phyloP scores from a whole-genome alignment of 2,888 invertebrate species.

The Zaprionus lineosus region DNA sequence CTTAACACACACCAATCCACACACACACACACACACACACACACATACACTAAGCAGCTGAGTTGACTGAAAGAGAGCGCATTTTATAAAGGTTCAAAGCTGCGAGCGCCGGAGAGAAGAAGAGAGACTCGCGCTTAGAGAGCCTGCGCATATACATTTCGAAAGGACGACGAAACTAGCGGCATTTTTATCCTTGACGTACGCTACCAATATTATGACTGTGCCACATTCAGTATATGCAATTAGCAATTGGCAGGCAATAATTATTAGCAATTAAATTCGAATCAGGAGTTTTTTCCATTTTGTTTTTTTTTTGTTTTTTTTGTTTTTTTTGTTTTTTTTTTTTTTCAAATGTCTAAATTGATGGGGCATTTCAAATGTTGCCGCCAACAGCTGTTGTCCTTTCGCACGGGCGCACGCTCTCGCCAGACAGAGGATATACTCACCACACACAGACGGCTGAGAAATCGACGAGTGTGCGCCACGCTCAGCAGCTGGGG shows the following conservation, averaged over 20 bases:
- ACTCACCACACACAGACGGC: slow-evolving; percentile 56
- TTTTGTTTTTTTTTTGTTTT: too few relatives aligned
- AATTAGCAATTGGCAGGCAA: too few relatives aligned
- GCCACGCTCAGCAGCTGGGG: slow-evolving; percentile 40
- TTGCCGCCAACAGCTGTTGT: slow-evolving; percentile 64
- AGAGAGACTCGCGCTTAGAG: slow-evolving; percentile 3
- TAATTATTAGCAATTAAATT: too few relatives aligned
- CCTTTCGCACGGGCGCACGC: slow-evolving; percentile 48
- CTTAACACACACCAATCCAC: background rate
- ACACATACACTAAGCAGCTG: slow-evolving; percentile 50
- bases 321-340: too few relatives aligned
- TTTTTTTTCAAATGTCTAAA: too few relatives aligned
- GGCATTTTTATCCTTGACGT: too few relatives aligned
- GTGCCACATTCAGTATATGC: too few relatives aligned
- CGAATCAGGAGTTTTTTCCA: too few relatives aligned
- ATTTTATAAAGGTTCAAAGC: too few relatives aligned
- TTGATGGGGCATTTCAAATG: slow-evolving; percentile 43
- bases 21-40: slow-evolving; percentile 3
- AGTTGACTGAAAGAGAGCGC: slow-evolving; percentile 17
- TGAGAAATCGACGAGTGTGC: slow-evolving; percentile 59
- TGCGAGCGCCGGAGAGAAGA: slow-evolving; percentile 9
- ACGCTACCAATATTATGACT: too few relatives aligned
- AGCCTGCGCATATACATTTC: slow-evolving; percentile 64
- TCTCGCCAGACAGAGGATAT: slow-evolving; percentile 25
- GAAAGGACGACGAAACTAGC: background rate